Conservation (phyloP, 2,888 invertebrate genomes). For the Phorcus lineatus region DNA sequence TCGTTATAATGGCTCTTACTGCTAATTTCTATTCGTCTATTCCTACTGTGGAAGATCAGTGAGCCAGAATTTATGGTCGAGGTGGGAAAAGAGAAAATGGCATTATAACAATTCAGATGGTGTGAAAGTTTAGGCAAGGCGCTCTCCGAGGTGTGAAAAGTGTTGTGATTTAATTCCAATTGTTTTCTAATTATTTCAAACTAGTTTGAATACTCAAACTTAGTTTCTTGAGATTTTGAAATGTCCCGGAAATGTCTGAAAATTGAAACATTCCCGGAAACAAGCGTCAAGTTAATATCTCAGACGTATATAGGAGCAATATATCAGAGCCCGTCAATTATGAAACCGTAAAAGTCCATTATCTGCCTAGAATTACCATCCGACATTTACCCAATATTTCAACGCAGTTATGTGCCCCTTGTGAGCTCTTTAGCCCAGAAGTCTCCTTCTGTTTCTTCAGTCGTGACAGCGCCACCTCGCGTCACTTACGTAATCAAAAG, state of each 20-base stretch:
- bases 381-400: slow-evolving; percentile 22
- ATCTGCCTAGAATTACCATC: slow-evolving; percentile 15
- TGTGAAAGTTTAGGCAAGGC: no score
- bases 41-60: background rate
- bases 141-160: no score
- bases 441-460: slow-evolving; percentile 18
- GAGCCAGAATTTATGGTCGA: background rate
- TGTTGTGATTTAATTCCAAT: no score
- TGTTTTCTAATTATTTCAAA: no score
- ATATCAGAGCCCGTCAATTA: slow-evolving; percentile 17
- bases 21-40: background rate
- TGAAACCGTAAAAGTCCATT: slow-evolving; percentile 19
- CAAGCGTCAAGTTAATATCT: no score
- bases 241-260: no score
- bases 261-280: no score
- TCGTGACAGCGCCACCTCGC: slow-evolving; percentile 24
- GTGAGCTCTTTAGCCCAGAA: slow-evolving; percentile 22
- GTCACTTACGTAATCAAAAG: slow-evolving; percentile 23
- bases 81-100: background rate
- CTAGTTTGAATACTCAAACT: no score
- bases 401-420: slow-evolving; percentile 23
- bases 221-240: no score
- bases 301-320: background rate
- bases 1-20: background rate
- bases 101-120: background rate